Base-by-base conservation (phyloP, 2,888 invertebrate species). In the Tipula vernalis region DNA sequence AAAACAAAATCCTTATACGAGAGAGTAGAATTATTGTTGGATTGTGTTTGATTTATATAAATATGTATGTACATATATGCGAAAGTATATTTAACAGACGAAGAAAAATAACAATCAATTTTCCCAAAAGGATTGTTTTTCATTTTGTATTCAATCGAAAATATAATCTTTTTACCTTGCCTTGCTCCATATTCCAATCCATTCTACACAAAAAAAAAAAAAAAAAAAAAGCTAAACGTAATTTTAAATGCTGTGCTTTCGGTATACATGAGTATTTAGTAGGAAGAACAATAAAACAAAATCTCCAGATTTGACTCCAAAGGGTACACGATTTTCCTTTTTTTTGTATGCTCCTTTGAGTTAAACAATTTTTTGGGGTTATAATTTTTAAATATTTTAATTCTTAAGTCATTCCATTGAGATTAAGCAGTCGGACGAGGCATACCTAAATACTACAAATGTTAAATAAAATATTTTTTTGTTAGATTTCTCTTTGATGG, bases 71-170 rank as follows among this genome's bases (percentile, higher is more conserved):
- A 57, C 18, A 28, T 28, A 28, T 71, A 71, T 71, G 18, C 28
- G 28, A 71, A 8, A 71, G 71, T 71, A 71, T 28, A 18, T 71
- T 71, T 71, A 71, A 71, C 71, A 71, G 71, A 71, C 28, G 71
- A 71, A 71, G 71, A 18, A 71, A 71, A 71, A 71, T 71, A 71
- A 71, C 71, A 71, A 71, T 71, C 71, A 71, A 71, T 71, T 71
- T 71, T 71, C 71, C 71, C 71, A 71, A 71, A 71, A 71, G 71
- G 71, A 71, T 71, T 71, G 71, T 71, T 71, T 71, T 71, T 71
- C 71, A 71, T 71, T 71, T 71, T 71, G 71, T 28, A 71, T 71
- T 71, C 71, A 71, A 71, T 71, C 28, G 71, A 71, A 71, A 71
- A 71, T 71, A 71, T 71, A 71, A 71, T 71, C 71, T 71, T 71